phyloP scores from a whole-genome alignment of 2,888 invertebrate species.

The Parnassius orleans region DNA sequence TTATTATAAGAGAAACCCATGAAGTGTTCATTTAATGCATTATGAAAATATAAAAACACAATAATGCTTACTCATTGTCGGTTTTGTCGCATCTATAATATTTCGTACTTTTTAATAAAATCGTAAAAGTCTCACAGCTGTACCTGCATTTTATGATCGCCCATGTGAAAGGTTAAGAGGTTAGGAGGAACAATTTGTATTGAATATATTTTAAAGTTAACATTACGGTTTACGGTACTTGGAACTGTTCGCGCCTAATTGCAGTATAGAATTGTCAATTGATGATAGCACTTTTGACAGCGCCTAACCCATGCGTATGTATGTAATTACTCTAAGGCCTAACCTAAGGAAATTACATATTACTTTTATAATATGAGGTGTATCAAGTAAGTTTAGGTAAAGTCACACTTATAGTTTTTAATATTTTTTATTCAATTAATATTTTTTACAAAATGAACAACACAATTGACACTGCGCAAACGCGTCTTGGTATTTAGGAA shows the following conservation, averaged over 20 bases:
- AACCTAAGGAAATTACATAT: too few relatives aligned
- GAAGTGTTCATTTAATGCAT: too few relatives aligned
- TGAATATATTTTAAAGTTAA: conserved; percentile 14
- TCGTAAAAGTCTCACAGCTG: conserved; percentile 19
- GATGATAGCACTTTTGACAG: conserved; percentile 10
- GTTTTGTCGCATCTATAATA: conserved; percentile 23
- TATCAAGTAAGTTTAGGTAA: too few relatives aligned
- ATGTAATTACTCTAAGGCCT: too few relatives aligned
- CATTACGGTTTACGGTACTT: conserved; percentile 11
- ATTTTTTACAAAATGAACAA: too few relatives aligned
- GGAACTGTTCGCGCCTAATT: conserved; percentile 20
- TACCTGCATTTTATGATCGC: conserved; percentile 21
- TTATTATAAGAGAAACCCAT: too few relatives aligned
- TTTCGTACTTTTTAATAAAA: conserved; percentile 25
- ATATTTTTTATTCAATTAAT: too few relatives aligned
- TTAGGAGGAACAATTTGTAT: conserved; percentile 19
- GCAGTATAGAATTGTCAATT: conserved; percentile 22
- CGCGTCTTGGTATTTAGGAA: background rate
- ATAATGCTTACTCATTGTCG: conserved; percentile 5
- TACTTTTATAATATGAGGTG: too few relatives aligned
- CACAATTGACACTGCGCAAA: too few relatives aligned
- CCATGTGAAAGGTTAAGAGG: conserved; percentile 23
- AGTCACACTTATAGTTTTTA: too few relatives aligned
- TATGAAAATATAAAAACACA: background rate
- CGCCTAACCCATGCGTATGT: too few relatives aligned